Evolutionary conservation across 2,113 vertebrate genomes (phyloP).

Genomic region (Anarrhichthys ocellatus): DNA sequence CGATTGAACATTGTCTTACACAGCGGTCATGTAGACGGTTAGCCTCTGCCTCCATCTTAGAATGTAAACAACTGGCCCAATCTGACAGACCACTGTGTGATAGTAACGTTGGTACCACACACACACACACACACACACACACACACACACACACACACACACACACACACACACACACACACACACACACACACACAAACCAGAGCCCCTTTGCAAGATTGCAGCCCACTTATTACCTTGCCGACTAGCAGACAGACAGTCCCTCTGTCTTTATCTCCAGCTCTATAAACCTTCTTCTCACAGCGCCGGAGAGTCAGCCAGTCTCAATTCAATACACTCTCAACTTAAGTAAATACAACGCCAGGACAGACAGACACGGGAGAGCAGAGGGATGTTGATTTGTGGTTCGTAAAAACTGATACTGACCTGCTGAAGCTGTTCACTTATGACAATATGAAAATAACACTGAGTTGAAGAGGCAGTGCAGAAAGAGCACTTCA

Average conservation of each 20-base stretch:
- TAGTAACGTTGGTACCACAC: conserved; percentile 29
- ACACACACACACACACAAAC: conserved; percentile 29
- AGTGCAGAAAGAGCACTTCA: not conserved
- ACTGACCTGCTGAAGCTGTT: conserved; percentile 25
- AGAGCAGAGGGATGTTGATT: conserved; percentile 49
- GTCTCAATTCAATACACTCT: conserved; percentile 60
- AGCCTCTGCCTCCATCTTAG: conserved; percentile 37
- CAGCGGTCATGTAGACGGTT: conserved; percentile 42
- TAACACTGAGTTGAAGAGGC: conserved; percentile 16
- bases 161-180: conserved; percentile 16
- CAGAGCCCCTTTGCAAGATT: conserved; percentile 51
- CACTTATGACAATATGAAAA: conserved; percentile 22
- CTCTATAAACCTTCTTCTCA: conserved; percentile 57
- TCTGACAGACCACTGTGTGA: conserved; percentile 57
- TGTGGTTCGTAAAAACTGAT: conserved; percentile 18
- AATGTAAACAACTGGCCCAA: conserved; percentile 65
- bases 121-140: conserved; percentile 36
- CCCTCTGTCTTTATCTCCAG: conserved; percentile 67
- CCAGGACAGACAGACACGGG: conserved; percentile 26
- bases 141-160: conserved; percentile 27
- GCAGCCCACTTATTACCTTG: conserved; percentile 56
- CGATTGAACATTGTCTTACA: conserved; percentile 25
- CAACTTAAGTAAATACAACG: conserved; percentile 39
- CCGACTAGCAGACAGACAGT: conserved; percentile 66
- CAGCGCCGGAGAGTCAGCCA: conserved; percentile 45